Percentiles rank a stretch among this genome's conserved stretches.
Conservation (phyloP, 2,888 invertebrate species). For the Drosophila atripex region DNA sequence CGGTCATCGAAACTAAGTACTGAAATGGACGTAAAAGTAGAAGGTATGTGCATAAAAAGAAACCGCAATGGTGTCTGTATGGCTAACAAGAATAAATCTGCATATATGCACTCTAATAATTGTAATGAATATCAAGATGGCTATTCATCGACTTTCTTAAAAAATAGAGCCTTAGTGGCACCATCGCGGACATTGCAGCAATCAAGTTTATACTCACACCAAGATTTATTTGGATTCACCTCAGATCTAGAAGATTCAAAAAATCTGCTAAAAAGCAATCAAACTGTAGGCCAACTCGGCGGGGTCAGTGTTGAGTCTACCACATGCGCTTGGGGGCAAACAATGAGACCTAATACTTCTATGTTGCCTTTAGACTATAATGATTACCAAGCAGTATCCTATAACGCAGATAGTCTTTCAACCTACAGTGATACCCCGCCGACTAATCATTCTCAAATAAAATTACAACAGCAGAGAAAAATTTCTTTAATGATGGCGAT, state of each 20-base stretch:
- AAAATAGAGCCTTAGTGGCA: constrained; percentile 85
- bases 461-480: constrained; percentile 68
- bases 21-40: constrained; percentile 23
- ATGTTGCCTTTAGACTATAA: constrained; percentile 85
- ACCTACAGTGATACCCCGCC: constrained; percentile 73
- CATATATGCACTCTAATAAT: constrained; percentile 37
- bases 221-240: constrained; percentile 57
- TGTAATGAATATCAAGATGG: constrained; percentile 54
- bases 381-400: constrained; percentile 87
- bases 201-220: constrained; percentile 42
- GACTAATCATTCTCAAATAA: constrained; percentile 53
- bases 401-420: constrained; percentile 66
- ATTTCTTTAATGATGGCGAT: constrained; percentile 77
- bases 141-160: constrained; percentile 73
- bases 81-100: constrained; percentile 56
- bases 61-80: constrained; percentile 70
- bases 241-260: constrained; percentile 14
- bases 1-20: neutral
- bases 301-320: constrained; percentile 45
- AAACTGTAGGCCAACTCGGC: constrained; percentile 3
- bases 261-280: constrained; percentile 10
- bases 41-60: constrained; percentile 74
- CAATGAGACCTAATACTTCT: constrained; percentile 75
- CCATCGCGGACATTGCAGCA: constrained; percentile 72
- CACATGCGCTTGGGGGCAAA: constrained; percentile 48